Conservation (phyloP, 2,797 vertebrate genomes). For the Gymnodraco acuticeps region DNA sequence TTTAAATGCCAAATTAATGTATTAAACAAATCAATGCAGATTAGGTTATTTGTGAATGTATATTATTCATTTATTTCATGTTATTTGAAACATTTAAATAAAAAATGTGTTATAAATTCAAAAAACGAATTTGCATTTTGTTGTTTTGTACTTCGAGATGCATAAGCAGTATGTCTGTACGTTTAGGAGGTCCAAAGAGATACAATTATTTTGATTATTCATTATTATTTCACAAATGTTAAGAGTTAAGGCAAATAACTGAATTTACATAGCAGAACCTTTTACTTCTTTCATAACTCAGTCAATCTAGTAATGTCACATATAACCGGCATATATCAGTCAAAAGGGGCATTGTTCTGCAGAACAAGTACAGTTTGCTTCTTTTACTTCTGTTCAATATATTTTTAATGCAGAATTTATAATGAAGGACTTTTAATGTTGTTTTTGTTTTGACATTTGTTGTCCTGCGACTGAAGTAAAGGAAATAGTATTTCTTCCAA, state of each 20-base stretch:
- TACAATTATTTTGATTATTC: not conserved
- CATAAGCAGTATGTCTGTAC: not conserved
- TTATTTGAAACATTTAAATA: not conserved
- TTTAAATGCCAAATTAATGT: not conserved
- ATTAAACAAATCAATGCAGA: not conserved
- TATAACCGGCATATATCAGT: not conserved
- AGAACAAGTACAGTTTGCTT: not conserved
- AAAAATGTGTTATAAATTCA: not conserved
- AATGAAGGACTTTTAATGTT: not conserved
- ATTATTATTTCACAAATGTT: not conserved
- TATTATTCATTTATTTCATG: not conserved
- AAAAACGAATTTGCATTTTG: not conserved
- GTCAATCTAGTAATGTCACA: not conserved
- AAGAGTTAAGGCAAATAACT: not conserved
- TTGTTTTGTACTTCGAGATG: not conserved
- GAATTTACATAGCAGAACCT: not conserved
- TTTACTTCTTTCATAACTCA: not conserved
- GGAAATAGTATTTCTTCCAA: constrained; percentile 3
- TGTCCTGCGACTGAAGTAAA: not conserved
- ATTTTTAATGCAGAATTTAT: not conserved
- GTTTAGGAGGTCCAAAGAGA: not conserved
- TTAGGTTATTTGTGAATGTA: not conserved
- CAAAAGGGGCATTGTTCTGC: not conserved
- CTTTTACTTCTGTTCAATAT: not conserved
- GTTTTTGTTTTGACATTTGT: not conserved